Percentiles rank a stretch among this genome's conserved stretches.
Evolutionary conservation across 2,888 invertebrate species (phyloP).

Genomic region (Polydrusus cervinus): DNA sequence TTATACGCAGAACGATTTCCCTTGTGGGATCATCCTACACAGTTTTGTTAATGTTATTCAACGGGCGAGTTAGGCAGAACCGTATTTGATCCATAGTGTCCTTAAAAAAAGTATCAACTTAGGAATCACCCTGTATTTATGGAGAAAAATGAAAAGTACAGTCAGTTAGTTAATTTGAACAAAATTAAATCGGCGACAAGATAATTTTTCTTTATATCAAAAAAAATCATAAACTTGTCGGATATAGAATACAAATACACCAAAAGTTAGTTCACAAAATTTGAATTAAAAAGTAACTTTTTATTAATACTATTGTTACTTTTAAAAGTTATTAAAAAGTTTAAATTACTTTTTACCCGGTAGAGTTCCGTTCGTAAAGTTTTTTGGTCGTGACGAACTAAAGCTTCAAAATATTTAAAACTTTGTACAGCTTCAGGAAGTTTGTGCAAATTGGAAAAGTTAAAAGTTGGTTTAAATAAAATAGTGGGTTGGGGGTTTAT

Average conservation of each 20-base stretch:
- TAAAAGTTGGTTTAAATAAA: conserved; percentile 11
- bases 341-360: conserved; percentile 17
- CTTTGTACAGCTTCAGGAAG: neutral
- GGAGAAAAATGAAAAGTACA: too few species aligned
- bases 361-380: conserved; percentile 1
- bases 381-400: conserved; percentile 13
- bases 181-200: too few species aligned
- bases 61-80: too few species aligned
- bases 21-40: too few species aligned
- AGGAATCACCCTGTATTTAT: too few species aligned
- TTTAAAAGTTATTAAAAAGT: conserved; percentile 24
- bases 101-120: too few species aligned
- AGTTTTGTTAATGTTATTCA: too few species aligned
- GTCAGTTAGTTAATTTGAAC: too few species aligned
- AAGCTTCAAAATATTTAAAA: conserved; percentile 16
- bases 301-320: conserved; percentile 2
- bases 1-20: too few species aligned
- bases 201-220: neutral
- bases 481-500: neutral
- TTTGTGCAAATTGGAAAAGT: conserved; percentile 13
- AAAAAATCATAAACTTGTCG: neutral
- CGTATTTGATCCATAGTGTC: too few species aligned
- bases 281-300: conserved; percentile 1
- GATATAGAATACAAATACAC: neutral
- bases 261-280: neutral